Percentiles rank a stretch among this genome's conserved stretches.
Conservation (phyloP, 2,888 invertebrate genomes). For the Geophilus truncorum region DNA sequence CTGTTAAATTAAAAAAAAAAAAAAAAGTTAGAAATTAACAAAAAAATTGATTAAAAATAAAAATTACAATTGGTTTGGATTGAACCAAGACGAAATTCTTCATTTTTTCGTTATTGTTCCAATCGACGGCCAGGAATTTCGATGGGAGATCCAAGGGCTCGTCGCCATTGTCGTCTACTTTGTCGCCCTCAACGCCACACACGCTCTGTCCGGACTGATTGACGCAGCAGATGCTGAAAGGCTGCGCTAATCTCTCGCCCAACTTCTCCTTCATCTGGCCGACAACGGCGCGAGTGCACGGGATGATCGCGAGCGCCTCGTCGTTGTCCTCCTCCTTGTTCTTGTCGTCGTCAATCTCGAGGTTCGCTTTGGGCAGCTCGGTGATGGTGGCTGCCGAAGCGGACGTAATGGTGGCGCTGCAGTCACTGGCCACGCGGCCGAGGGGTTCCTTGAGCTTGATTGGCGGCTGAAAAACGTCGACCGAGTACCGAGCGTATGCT, state of each 20-base stretch:
- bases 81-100: constrained; percentile 49
- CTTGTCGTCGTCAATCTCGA: background rate
- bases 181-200: constrained; percentile 43
- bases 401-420: background rate
- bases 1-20: background rate
- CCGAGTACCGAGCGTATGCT: constrained; percentile 45
- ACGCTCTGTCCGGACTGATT: constrained; percentile 44
- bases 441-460: constrained; percentile 37
- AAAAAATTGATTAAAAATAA: too few species aligned
- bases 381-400: background rate
- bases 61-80: constrained; percentile 48
- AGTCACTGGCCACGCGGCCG: constrained; percentile 33
- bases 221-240: constrained; percentile 47
- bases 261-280: constrained; percentile 43
- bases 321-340: background rate
- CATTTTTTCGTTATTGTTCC: constrained; percentile 50
- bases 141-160: background rate
- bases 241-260: constrained; percentile 39
- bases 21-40: constrained; percentile 41
- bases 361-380: background rate
- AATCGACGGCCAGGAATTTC: constrained; percentile 49
- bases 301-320: background rate
- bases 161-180: constrained; percentile 44
- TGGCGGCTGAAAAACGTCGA: constrained; percentile 51
- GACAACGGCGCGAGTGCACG: constrained; percentile 37